A percentile compares a stretch with the other conserved stretches of the same genome.
These are phyloP conservation scores for Aurelia sp. DNA, from an alignment of 30 jellyfish, hydroid and myxozoan genomes.

Conservation along the genomic window DNA sequence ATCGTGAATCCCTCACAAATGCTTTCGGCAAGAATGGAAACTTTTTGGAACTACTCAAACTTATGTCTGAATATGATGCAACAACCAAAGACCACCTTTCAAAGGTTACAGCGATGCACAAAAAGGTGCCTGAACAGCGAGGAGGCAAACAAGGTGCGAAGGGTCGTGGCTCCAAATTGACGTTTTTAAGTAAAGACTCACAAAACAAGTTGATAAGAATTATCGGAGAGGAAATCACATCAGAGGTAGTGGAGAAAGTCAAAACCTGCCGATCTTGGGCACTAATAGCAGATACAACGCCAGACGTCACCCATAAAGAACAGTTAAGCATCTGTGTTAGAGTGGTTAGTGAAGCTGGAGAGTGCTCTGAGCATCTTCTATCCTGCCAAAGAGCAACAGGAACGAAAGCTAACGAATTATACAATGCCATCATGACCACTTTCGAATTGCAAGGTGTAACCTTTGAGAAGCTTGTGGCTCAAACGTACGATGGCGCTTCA, in stretches of 20 bases:
- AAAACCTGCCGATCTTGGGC: slow-evolving; percentile 64
- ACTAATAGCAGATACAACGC: slow-evolving; percentile 51
- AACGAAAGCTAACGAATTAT: slow-evolving; percentile 50
- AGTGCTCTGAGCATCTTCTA: slow-evolving; percentile 43
- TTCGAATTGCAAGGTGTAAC: slow-evolving; percentile 50
- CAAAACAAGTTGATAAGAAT: slow-evolving; percentile 36
- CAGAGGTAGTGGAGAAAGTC: slow-evolving; percentile 33
- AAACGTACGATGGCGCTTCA: slow-evolving; percentile 63
- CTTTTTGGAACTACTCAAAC: slow-evolving; percentile 66
- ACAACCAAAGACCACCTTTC: slow-evolving; percentile 53
- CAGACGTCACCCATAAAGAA: slow-evolving; percentile 25
- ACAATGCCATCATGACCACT: slow-evolving; percentile 33
- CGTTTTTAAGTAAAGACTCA: slow-evolving; percentile 50
- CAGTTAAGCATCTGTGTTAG: slow-evolving; percentile 43
- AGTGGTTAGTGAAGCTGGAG: slow-evolving; percentile 43
- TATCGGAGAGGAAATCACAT: slow-evolving; percentile 34
- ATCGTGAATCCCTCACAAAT: slow-evolving; percentile 57
- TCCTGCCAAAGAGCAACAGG: slow-evolving; percentile 59
- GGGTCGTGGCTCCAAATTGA: slow-evolving; percentile 60
- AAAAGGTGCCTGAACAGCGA: slow-evolving; percentile 50
- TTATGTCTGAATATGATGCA: slow-evolving; percentile 51
- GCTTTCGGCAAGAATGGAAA: slow-evolving; percentile 41
- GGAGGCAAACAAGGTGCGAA: slow-evolving; percentile 58
- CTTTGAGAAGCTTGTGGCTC: slow-evolving; percentile 59
- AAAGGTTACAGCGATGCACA: slow-evolving; percentile 52